These are phyloP conservation scores for Arrhopalites spinosus DNA, from an alignment of 2,888 invertebrate genomes.

Conservation along the genomic window DNA sequence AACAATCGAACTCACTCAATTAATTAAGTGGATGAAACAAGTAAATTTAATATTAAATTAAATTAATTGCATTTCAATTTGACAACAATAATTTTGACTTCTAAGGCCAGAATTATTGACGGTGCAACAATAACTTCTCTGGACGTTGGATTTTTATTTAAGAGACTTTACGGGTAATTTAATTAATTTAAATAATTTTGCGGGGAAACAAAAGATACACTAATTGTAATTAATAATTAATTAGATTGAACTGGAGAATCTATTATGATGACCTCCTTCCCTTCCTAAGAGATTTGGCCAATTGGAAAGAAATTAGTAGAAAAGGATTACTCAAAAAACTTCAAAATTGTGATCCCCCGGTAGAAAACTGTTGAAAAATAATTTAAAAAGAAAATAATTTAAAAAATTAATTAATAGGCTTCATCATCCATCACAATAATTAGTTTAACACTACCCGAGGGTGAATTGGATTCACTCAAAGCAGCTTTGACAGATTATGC, in stretches of 20 bases:
- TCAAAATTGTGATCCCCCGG: conserved; percentile 15
- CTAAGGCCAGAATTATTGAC: conserved; percentile 14
- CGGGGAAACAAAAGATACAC: too few species aligned
- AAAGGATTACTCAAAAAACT: conserved; percentile 8
- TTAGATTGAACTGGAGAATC: conserved; percentile 25
- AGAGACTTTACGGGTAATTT: conserved; percentile 33
- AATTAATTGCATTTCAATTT: too few species aligned
- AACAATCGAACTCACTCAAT: conserved; percentile 17
- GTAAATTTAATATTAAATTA: too few species aligned
- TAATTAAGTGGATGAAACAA: conserved; percentile 37
- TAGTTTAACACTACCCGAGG: not conserved
- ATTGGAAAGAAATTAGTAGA: conserved; percentile 20
- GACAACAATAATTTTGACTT: too few species aligned
- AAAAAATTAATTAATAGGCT: not conserved
- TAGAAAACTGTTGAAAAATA: not conserved
- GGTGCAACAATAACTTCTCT: conserved; percentile 6
- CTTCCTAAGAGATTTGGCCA: conserved; percentile 6
- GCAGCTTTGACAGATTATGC: not conserved
- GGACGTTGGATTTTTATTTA: conserved; percentile 32
- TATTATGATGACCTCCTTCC: conserved; percentile 27
- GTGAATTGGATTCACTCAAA: conserved; percentile 2
- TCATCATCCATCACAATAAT: conserved; percentile 23
- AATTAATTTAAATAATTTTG: not conserved
- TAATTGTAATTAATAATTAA: too few species aligned
- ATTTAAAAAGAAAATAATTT: not conserved